Conservation (phyloP, 2,888 invertebrate species). For the Dinocampus coccinellae region DNA sequence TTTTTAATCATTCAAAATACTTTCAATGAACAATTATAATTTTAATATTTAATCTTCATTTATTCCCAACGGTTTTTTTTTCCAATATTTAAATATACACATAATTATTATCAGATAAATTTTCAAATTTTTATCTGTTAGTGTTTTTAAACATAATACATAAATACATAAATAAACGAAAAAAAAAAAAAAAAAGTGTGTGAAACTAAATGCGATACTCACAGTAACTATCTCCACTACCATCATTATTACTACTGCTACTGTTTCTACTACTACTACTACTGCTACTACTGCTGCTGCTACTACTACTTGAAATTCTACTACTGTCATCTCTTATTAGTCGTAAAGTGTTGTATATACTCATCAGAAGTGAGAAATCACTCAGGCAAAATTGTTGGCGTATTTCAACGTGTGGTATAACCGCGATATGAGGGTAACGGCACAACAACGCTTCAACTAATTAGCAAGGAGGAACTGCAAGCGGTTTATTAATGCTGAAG, state of each 20-base stretch:
- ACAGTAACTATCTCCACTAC: background rate
- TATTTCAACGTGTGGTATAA: conserved; percentile 41
- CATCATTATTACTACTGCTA: background rate
- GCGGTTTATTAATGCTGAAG: conserved; percentile 62
- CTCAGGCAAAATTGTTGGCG: conserved; percentile 23
- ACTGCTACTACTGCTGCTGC: too few species aligned
- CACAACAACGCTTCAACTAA: conserved; percentile 53
- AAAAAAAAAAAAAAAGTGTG: too few species aligned
- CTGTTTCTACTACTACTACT: background rate
- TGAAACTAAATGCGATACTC: background rate
- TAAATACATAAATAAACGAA: too few species aligned
- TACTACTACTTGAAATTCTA: too few species aligned
- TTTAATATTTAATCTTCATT: conserved; percentile 12
- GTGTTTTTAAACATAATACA: too few species aligned
- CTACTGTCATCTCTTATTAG: background rate
- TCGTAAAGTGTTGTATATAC: background rate
- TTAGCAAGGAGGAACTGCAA: conserved; percentile 49
- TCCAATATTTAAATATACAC: too few species aligned
- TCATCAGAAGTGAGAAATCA: conserved; percentile 31
- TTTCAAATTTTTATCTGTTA: too few species aligned
- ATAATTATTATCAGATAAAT: too few species aligned
- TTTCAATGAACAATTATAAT: background rate
- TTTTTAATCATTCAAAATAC: conserved; percentile 1
- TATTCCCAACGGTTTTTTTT: too few species aligned
- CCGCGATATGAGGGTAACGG: conserved; percentile 16